Percentiles rank a stretch among this genome's conserved stretches.
These are phyloP conservation scores for Meiosimyza platycephala DNA, from an alignment of 2,888 invertebrate genomes.

Conservation along the genomic window DNA sequence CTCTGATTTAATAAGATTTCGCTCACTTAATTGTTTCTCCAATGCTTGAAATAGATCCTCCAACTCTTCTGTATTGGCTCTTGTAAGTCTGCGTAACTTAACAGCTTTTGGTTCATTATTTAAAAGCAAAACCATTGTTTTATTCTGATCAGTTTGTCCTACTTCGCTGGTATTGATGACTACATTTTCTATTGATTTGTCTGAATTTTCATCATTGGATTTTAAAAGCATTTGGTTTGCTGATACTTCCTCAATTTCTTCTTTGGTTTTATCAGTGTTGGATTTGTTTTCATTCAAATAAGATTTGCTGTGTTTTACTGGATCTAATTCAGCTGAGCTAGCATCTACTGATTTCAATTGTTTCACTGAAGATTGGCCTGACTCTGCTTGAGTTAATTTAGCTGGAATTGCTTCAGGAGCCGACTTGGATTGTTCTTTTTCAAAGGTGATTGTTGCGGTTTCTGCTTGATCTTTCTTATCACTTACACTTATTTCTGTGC, in stretches of 20 bases:
- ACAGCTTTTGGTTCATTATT: constrained; percentile 60
- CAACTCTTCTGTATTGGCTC: constrained; percentile 61
- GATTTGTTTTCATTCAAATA: not conserved
- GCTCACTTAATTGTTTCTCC: constrained; percentile 59
- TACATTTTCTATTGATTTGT: not conserved
- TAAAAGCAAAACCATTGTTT: constrained; percentile 58
- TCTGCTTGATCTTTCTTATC: not conserved
- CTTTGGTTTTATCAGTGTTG: not conserved
- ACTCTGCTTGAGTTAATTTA: not conserved
- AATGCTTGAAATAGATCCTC: constrained; percentile 60
- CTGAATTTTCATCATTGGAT: no score
- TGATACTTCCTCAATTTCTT: constrained; percentile 18
- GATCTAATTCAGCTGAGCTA: no score
- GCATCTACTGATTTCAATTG: not conserved
- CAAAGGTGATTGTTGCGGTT: not conserved
- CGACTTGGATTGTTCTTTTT: constrained; percentile 1
- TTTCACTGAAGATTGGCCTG: not conserved
- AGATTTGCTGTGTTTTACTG: not conserved
- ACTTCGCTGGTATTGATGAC: constrained; percentile 44
- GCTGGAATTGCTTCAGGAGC: not conserved
- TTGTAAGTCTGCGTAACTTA: constrained; percentile 57
- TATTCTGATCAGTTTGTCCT: constrained; percentile 52
- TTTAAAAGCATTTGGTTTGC: not conserved
- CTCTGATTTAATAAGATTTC: constrained; percentile 53
- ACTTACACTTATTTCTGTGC: no score